These are phyloP conservation scores for Sarcophaga variegata DNA, from an alignment of 2,888 invertebrate species.

Conservation along the genomic window DNA sequence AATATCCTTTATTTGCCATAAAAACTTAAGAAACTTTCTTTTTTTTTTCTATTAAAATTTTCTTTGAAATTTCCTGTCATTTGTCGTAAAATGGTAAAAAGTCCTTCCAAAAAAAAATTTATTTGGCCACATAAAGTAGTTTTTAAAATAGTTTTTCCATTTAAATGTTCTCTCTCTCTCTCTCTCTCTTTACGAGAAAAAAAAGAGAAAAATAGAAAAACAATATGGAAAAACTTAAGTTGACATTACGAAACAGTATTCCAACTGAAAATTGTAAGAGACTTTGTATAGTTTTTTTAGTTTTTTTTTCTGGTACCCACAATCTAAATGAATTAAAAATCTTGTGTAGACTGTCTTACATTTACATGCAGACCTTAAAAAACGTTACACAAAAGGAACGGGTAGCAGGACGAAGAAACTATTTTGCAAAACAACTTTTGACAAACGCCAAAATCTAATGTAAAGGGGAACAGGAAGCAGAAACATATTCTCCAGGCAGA, in stretches of 20 bases:
- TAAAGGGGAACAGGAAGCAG: too few relatives aligned
- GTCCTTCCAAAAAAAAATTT: slow-evolving; percentile 20
- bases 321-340: slow-evolving; percentile 69
- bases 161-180: neutral
- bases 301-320: slow-evolving; percentile 38
- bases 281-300: slow-evolving; percentile 18
- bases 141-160: slow-evolving; percentile 44
- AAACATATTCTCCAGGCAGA: slow-evolving; percentile 15
- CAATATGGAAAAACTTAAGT: slow-evolving; percentile 63
- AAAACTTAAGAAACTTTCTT: neutral
- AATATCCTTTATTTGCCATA: too few relatives aligned
- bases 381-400: neutral
- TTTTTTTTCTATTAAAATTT: slow-evolving; percentile 36
- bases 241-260: slow-evolving; percentile 59
- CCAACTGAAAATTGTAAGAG: slow-evolving; percentile 23
- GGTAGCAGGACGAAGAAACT: slow-evolving; percentile 22
- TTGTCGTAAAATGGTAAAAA: slow-evolving; percentile 31
- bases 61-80: slow-evolving; percentile 16
- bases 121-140: slow-evolving; percentile 66
- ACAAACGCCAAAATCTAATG: slow-evolving; percentile 9
- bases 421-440: slow-evolving; percentile 47
- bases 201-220: slow-evolving; percentile 25
- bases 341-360: slow-evolving; percentile 37
- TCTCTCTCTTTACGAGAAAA: too few relatives aligned
- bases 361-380: neutral